Base-by-base conservation (phyloP, 2,888 invertebrate genomes). In the Hemithea aestivaria region DNA sequence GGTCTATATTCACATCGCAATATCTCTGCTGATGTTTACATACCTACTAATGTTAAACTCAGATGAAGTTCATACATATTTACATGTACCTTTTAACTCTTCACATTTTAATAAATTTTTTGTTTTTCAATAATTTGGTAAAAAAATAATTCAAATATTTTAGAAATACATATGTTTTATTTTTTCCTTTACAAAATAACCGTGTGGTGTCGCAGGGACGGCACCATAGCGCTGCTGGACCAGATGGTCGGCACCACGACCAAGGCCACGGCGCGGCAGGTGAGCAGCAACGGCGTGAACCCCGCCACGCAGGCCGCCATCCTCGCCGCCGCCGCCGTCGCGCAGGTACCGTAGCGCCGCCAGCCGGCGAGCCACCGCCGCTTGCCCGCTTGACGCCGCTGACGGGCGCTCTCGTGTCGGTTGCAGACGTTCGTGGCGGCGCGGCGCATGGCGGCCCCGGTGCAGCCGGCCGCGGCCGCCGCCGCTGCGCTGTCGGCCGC, bases 311-410 rank as follows among this genome's bases (percentile, higher is more conserved):
- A 89, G 12, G 90, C 89, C 0, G 89, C 89, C 26, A 88, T 89
- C 30, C 75, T 89, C 0, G 89, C 89, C 4, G 89, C 89, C 3
- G 89, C 90, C 1, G 89, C 90, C 21, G 90, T 90, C 2, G 90
- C 90, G 1, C 85, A 87, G 84, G 84, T 83, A 25, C 23, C 7
- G 10, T 24, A 3, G n/a, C 21, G 90, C 89, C 0, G 89, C 89
- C 26, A 88, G 89, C 30, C 75, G 89, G 0, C 89, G 89, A 3
- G 89, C 89, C 3, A 89, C 90, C 1, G 89, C 90, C 21, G 90
- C n/a, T 90, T 2, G 90, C 90, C 1, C 85, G 85, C 83, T 84
- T 83, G 23, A 23, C 7, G 10, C 20, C 1, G n/a, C 21, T 8
- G 31, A 7, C n/a, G 16, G 3, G 12, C 10, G 30, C n/a, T n/a